phyloP scores from a whole-genome alignment of 2,113 vertebrate species.

The Otolemur garnettii region DNA sequence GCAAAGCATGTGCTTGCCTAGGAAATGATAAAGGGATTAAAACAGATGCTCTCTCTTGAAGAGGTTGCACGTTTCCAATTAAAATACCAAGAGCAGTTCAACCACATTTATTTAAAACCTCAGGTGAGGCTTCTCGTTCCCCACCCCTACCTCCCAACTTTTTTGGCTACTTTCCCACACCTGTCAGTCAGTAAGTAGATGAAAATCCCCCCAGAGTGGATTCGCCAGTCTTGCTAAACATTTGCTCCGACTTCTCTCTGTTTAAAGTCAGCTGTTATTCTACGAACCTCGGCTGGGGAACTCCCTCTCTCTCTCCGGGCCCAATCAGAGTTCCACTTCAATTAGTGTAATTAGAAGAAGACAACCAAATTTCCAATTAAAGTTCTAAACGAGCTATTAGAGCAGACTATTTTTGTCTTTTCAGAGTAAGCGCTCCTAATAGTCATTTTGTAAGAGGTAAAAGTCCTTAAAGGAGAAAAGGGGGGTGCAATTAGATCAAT shows the following conservation, averaged over 20 bases:
- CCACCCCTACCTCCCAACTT: slow-evolving; percentile 62
- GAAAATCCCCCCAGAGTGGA: slow-evolving; percentile 81
- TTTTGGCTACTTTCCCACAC: slow-evolving; percentile 77
- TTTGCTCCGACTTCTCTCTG: slow-evolving; percentile 79
- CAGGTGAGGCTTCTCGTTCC: slow-evolving; percentile 52
- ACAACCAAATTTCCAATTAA: slow-evolving; percentile 86
- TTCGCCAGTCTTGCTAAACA: slow-evolving; percentile 76
- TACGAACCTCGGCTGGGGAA: slow-evolving; percentile 77
- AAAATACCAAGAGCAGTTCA: not conserved
- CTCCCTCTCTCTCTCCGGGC: slow-evolving; percentile 76
- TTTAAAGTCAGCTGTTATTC: slow-evolving; percentile 79
- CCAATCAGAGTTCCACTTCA: slow-evolving; percentile 84
- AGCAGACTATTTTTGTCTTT: slow-evolving; percentile 78
- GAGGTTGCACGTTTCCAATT: not conserved
- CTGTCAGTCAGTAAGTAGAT: slow-evolving; percentile 85
- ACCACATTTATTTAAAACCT: not conserved
- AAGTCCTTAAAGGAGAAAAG: slow-evolving; percentile 54
- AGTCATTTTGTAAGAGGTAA: slow-evolving; percentile 69
- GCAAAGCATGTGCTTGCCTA: not conserved
- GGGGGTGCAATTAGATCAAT: slow-evolving; percentile 46
- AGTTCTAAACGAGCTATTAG: slow-evolving; percentile 83
- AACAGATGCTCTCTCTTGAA: not conserved
- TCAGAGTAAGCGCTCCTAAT: slow-evolving; percentile 64
- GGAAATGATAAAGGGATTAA: not conserved
- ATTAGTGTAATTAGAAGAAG: slow-evolving; percentile 89